These are phyloP conservation scores for Phyllostomus hastatus DNA, from an alignment of 2,113 vertebrate species.

Conservation along the genomic window DNA sequence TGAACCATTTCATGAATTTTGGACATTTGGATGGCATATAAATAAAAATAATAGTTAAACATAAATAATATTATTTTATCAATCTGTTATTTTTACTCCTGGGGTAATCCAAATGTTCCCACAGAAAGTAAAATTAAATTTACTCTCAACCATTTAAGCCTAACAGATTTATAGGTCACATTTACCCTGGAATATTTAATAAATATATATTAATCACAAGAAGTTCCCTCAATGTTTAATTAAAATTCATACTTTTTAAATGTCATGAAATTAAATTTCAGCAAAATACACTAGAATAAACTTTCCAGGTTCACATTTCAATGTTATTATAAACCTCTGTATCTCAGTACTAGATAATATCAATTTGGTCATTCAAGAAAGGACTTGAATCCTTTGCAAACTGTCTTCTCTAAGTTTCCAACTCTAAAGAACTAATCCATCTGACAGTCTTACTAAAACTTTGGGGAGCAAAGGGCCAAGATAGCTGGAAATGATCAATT, in stretches of 20 bases:
- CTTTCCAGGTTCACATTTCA: background rate
- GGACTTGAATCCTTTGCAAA: background rate
- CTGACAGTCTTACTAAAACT: background rate
- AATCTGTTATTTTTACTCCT: background rate
- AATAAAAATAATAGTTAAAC: constrained; percentile 15
- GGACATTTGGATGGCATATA: background rate
- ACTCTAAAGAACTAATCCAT: background rate
- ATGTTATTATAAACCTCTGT: background rate
- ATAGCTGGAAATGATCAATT: background rate
- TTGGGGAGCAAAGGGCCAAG: background rate
- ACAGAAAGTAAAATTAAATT: constrained; percentile 41
- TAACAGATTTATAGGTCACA: constrained; percentile 7
- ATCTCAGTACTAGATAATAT: background rate
- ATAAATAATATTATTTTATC: background rate
- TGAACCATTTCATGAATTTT: background rate
- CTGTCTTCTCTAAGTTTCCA: background rate
- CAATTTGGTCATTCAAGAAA: background rate
- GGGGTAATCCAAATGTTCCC: background rate
- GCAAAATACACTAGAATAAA: background rate
- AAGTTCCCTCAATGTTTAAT: background rate
- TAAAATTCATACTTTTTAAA: constrained; percentile 26
- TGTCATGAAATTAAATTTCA: constrained; percentile 7
- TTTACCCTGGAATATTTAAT: constrained; percentile 25
- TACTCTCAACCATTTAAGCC: constrained; percentile 27
- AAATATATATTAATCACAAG: background rate